These are phyloP conservation scores for Seriola quinqueradiata DNA, from an alignment of 2,113 vertebrate species.

Conservation along the genomic window DNA sequence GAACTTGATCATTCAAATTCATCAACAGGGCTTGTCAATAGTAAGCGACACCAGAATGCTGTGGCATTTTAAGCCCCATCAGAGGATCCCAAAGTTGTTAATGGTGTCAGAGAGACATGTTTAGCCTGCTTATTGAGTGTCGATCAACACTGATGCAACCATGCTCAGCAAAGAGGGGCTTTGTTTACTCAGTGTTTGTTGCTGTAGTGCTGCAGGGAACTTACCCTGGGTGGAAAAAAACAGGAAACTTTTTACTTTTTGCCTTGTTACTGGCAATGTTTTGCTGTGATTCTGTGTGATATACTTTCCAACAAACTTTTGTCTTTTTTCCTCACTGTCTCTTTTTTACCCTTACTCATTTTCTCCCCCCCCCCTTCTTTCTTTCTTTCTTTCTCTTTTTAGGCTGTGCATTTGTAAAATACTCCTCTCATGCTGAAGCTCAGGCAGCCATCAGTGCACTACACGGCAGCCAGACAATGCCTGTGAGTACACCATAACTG, in stretches of 20 bases:
- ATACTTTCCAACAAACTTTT: conserved; percentile 22
- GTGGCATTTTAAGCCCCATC: conserved; percentile 71
- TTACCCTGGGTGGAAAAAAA: background rate
- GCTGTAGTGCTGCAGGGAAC: conserved; percentile 15
- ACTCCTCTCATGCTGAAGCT: conserved; percentile 94
- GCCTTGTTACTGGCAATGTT: conserved; percentile 9
- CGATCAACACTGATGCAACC: conserved; percentile 40
- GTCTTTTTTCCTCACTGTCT: conserved; percentile 16
- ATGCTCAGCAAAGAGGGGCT: conserved; percentile 38
- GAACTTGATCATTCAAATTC: conserved; percentile 81
- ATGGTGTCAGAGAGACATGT: conserved; percentile 65
- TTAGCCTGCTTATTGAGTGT: conserved; percentile 47
- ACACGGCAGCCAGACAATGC: conserved; percentile 97
- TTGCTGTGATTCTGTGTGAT: conserved; percentile 5
- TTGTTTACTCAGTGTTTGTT: conserved; percentile 47
- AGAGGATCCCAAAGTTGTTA: conserved; percentile 61
- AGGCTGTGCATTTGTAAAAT: conserved; percentile 99
- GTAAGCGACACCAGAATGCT: conserved; percentile 63
- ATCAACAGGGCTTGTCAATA: conserved; percentile 77
- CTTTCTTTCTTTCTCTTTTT: conserved; percentile 13
- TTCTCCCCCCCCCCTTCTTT: background rate
- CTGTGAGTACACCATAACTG: conserved; percentile 87
- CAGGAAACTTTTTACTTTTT: background rate
- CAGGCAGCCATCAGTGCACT: conserved; percentile 96
- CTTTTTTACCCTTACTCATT: conserved; percentile 1